Conservation (phyloP, 2,888 invertebrate genomes). For the Microplitis manilae region DNA sequence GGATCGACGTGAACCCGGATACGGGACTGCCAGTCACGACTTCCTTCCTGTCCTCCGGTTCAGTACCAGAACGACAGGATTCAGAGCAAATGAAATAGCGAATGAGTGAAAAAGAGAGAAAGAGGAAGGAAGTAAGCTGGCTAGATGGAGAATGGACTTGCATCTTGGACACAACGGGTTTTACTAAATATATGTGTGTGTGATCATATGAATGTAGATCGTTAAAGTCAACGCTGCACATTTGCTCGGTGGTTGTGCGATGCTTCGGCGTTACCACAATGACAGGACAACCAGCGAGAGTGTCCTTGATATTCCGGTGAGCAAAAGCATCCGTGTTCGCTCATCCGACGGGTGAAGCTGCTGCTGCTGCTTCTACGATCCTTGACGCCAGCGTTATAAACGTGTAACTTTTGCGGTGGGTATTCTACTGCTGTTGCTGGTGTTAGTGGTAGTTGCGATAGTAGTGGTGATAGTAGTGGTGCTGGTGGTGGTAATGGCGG, state of each 20-base stretch:
- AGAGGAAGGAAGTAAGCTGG: neutral
- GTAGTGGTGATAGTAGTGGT: neutral
- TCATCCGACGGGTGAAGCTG: neutral
- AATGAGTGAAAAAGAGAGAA: neutral
- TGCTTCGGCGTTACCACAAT: slow-evolving; percentile 28
- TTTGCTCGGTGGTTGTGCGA: slow-evolving; percentile 18
- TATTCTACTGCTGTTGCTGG: neutral
- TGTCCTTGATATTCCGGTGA: neutral
- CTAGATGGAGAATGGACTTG: neutral
- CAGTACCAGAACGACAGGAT: neutral
- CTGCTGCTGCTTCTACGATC: neutral
- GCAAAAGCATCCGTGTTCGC: neutral
- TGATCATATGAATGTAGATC: neutral
- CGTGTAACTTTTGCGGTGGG: neutral
- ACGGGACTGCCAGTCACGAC: slow-evolving; percentile 34
- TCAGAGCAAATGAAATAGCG: neutral
- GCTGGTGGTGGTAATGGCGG: neutral
- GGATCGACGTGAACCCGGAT: slow-evolving; percentile 30
- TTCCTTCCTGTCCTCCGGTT: slow-evolving; percentile 28
- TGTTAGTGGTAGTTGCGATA: neutral
- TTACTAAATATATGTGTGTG: neutral
- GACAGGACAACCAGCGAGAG: slow-evolving; percentile 14
- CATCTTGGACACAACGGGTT: slow-evolving; percentile 17
- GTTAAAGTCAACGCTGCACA: slow-evolving; percentile 12
- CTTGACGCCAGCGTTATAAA: neutral